Evolutionary conservation across 2,113 vertebrate species (phyloP).

Genomic region (Archilochus colubris): DNA sequence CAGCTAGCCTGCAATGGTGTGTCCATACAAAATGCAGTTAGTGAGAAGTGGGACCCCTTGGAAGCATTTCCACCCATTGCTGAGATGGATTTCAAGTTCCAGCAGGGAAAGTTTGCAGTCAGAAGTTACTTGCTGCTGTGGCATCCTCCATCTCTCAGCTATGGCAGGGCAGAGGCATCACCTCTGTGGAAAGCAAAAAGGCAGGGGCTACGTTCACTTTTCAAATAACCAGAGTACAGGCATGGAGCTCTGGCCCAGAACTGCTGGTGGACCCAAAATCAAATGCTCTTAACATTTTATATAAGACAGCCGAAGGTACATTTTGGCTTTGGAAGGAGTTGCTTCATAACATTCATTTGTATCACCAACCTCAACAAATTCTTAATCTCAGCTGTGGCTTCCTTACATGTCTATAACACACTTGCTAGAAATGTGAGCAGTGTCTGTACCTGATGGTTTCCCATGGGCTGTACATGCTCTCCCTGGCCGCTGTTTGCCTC

Average conservation of each 20-base stretch:
- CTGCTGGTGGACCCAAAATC: too few relatives aligned
- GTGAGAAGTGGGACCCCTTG: not conserved
- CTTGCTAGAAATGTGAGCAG: not conserved
- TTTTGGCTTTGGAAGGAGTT: not conserved
- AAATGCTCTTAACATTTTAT: not conserved
- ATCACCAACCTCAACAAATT: not conserved
- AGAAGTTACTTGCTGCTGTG: not conserved
- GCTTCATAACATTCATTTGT: not conserved
- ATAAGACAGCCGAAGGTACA: not conserved
- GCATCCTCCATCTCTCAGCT: not conserved
- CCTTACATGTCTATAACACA: accelerated
- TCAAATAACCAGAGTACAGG: not conserved
- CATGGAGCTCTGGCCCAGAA: accelerated
- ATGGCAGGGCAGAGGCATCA: not conserved
- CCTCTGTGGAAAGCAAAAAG: not conserved
- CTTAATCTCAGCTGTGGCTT: not conserved
- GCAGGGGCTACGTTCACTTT: not conserved
- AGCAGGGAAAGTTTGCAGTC: not conserved
- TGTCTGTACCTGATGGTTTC: not conserved
- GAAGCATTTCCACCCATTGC: not conserved
- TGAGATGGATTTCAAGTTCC: not conserved
- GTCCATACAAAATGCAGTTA: not conserved
- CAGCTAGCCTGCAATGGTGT: accelerated
- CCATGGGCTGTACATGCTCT: not conserved
- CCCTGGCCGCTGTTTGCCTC: not conserved